Conservation (phyloP, 2,797 vertebrate genomes). For the Uromys caudimaculatus region DNA sequence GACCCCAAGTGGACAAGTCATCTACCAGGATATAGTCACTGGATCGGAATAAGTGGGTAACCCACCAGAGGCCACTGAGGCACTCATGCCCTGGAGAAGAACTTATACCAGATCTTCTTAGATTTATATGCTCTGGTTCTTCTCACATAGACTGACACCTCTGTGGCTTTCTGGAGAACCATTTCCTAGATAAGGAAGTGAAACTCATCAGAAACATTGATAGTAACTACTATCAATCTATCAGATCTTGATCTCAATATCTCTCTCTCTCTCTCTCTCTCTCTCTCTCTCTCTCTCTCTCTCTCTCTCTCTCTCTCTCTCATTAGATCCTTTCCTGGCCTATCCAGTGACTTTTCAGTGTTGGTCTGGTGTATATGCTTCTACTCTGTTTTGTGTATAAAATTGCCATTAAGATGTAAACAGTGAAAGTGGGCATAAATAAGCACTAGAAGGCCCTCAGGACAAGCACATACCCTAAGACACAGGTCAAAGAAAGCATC, state of each 20-base stretch:
- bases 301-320: neutral
- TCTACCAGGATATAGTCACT: constrained; percentile 70
- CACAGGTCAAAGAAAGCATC: neutral
- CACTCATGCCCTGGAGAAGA: constrained; percentile 67
- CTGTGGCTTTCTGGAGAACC: constrained; percentile 71
- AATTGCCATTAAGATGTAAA: neutral
- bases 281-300: no score
- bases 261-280: no score
- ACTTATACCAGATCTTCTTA: constrained; percentile 64
- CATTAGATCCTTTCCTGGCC: neutral
- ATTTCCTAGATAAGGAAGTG: constrained; percentile 18
- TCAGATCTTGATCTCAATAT: neutral
- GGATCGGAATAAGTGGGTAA: constrained; percentile 67
- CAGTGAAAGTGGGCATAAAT: neutral
- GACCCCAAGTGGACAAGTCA: constrained; percentile 51
- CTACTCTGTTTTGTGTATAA: neutral
- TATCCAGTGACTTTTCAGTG: neutral
- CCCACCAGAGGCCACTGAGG: constrained; percentile 44
- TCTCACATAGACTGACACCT: constrained; percentile 54
- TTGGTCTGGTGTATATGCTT: no score
- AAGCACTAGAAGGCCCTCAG: neutral
- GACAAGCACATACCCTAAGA: neutral
- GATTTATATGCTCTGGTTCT: constrained; percentile 63
- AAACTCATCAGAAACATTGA: constrained; percentile 71
- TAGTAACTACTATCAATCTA: constrained; percentile 36